phyloP scores from a whole-genome alignment of 2,888 invertebrate genomes.

The Drosophila putrida region DNA sequence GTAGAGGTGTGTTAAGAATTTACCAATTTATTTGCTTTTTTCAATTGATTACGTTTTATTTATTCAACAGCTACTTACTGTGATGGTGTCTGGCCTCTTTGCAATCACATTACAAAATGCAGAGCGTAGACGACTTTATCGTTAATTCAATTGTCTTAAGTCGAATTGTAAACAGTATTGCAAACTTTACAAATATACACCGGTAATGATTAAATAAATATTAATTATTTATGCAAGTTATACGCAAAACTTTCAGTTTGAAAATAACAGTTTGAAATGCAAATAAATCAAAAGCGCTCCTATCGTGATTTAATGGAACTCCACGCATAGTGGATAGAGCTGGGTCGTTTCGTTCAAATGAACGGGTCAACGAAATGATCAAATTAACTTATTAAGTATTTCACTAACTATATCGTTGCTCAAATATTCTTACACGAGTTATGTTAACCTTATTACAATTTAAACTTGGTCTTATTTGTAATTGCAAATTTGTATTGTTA shows the following conservation, averaged over 20 bases:
- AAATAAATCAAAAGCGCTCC: background rate
- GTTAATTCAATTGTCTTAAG: constrained; percentile 29
- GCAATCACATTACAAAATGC: constrained; percentile 76
- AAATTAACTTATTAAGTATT: no score
- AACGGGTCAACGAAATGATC: no score
- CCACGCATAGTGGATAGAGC: background rate
- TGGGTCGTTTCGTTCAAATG: no score
- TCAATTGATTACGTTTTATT: background rate
- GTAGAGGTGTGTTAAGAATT: constrained; percentile 65
- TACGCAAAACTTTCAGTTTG: background rate
- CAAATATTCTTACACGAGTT: no score
- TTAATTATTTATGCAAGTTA: background rate
- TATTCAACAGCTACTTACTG: constrained; percentile 59
- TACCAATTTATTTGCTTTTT: background rate
- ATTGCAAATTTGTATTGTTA: no score
- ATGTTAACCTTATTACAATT: no score
- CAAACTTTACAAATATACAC: constrained; percentile 29
- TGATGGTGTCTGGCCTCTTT: constrained; percentile 72
- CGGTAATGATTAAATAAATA: background rate
- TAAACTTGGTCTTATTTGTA: no score
- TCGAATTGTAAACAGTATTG: constrained; percentile 48
- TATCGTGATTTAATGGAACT: constrained; percentile 1
- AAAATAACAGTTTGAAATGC: background rate
- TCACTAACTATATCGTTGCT: no score
- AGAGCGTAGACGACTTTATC: constrained; percentile 70